A percentile compares a stretch with the other conserved stretches of the same genome.
phyloP scores from a whole-genome alignment of 2,888 invertebrate species.

The Megaustenia siamemsis region DNA sequence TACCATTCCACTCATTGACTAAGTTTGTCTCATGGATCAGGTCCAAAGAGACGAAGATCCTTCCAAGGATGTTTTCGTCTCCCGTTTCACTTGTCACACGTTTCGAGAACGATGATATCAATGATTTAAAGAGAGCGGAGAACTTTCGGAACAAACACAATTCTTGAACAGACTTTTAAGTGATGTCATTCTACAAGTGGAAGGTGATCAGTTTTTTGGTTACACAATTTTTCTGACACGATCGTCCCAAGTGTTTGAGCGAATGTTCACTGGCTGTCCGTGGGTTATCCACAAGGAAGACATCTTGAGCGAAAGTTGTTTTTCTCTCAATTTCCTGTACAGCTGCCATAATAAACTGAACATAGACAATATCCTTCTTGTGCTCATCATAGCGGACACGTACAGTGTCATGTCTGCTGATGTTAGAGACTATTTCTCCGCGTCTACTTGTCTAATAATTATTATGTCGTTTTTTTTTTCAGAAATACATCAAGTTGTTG shows the following conservation, averaged over 20 bases:
- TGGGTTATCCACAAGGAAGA: constrained; percentile 67
- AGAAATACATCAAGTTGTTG: too few species aligned
- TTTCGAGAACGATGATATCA: too few species aligned
- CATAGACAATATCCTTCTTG: constrained; percentile 78
- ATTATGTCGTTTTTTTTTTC: too few species aligned
- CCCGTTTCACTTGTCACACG: too few species aligned
- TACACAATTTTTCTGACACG: constrained; percentile 81
- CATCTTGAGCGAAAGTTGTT: constrained; percentile 76
- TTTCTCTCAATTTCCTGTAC: constrained; percentile 80
- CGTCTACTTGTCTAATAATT: too few species aligned
- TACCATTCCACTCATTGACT: too few species aligned
- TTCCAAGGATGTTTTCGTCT: too few species aligned
- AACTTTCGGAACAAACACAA: constrained; percentile 67
- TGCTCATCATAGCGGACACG: constrained; percentile 81
- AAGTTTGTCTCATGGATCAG: too few species aligned
- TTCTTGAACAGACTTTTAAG: constrained; percentile 72
- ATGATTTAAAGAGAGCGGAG: constrained; percentile 72
- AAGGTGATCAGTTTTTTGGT: constrained; percentile 79
- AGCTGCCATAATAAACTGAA: constrained; percentile 80
- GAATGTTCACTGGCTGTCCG: constrained; percentile 79
- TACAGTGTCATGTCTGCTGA: too few species aligned
- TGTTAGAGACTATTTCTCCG: too few species aligned
- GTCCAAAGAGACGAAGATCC: too few species aligned
- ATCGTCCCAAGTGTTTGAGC: constrained; percentile 81
- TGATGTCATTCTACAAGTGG: constrained; percentile 75